A percentile compares a stretch with the other conserved stretches of the same genome.
Evolutionary conservation across 2,888 invertebrate genomes (phyloP).

Genomic region (Eueremaeus valkanovi): DNA sequence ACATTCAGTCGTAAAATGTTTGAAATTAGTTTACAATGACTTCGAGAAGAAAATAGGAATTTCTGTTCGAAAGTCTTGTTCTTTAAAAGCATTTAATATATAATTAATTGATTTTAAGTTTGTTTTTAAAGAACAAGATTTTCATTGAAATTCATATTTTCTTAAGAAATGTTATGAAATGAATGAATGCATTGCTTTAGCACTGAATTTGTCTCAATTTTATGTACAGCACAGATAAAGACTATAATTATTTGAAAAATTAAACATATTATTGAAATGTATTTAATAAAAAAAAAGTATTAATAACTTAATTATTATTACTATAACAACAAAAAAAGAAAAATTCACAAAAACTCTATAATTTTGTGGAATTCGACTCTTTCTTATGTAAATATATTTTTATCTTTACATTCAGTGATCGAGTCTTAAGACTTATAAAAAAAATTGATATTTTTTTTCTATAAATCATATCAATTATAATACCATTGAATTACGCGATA

Average conservation of each 20-base stretch:
- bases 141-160: not conserved
- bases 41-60: no score
- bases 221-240: conserved; percentile 15
- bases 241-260: not conserved
- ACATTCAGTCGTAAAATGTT: no score
- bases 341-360: not conserved
- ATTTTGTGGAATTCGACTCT: not conserved
- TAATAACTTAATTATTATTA: not conserved
- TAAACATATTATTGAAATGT: not conserved
- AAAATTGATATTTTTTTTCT: conserved; percentile 7
- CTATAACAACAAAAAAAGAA: not conserved
- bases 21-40: no score
- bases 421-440: not conserved
- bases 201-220: conserved; percentile 7
- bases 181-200: not conserved
- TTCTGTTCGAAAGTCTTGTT: no score
- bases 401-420: conserved; percentile 30
- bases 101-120: no score
- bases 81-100: no score
- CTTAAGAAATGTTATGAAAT: not conserved
- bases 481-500: not conserved
- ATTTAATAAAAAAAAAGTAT: not conserved
- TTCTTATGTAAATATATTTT: conserved; percentile 31
- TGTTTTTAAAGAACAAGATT: no score
- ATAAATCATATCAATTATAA: conserved; percentile 10